Evolutionary conservation across 2,113 vertebrate genomes (phyloP), one percentile per base, ranked within the genome.

Genomic region (Prionailurus viverrinus): DNA sequence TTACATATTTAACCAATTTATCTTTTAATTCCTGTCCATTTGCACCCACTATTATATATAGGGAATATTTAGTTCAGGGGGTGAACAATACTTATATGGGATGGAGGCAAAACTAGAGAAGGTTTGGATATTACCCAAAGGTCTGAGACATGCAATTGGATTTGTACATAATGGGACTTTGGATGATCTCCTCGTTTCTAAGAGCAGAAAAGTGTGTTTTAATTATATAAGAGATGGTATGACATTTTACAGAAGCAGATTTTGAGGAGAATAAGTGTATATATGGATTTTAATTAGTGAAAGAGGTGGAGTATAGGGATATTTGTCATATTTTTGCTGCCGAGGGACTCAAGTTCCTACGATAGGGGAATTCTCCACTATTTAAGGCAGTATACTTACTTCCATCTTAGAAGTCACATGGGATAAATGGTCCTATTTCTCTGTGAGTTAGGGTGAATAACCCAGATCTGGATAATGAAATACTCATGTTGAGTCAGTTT

Each of bases 211-310:
- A 8, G 1, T 10, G 4, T 55, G 18, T 82, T 96, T 81, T 78
- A 33, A 39, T 87, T 87, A 93, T 41, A n/a, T 31, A 82, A 27
- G 36, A 48, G 19, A 61, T 39, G 21, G 29, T 78, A 41, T 65
- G 58, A 71, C 85, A 80, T 84, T 68, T 93, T 87, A 36, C 7
- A 95, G 81, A 41, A 88, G 21, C 16, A 65, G 45, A 91, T 90
- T 93, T 86, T 48, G 39, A 11, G 51, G 61, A 71, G 6, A 73
- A 55, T 61, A 92, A 65, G 1, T 2, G 12, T 58, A 69, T 83
- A 66, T 91, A 41, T 51, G 11, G 21, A 74, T 95, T 93, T 83
- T 96, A 80, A 73, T 66, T 91, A 66, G 39, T 61, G 45, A 33
- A 84, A 84, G 55, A 71, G 36, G 51, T 78, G 4, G n/a, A 45